Conservation (phyloP, 2,797 vertebrate species). For the Morelia viridis region DNA sequence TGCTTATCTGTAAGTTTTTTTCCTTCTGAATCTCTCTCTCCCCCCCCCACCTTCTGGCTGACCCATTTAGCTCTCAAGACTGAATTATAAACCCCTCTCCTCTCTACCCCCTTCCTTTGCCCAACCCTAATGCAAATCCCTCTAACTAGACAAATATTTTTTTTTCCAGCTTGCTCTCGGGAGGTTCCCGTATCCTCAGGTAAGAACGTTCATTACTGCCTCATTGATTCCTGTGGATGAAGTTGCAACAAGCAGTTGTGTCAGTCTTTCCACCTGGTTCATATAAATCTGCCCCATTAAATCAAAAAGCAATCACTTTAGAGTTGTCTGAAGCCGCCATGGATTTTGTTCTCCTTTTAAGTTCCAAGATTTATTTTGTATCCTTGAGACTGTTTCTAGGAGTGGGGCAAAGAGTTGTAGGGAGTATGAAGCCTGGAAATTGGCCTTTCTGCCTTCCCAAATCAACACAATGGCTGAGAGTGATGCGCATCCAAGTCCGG, state of each 20-base stretch:
- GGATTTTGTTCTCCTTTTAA: conserved; percentile 51
- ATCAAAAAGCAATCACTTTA: conserved; percentile 76
- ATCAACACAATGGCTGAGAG: background rate
- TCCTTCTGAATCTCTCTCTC: background rate
- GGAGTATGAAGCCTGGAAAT: conserved; percentile 25
- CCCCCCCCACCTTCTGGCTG: background rate
- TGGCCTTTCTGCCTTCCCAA: background rate
- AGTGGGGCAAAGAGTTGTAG: background rate
- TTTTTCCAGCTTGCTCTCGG: conserved; percentile 92
- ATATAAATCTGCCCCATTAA: conserved; percentile 79
- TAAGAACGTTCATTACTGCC: conserved; percentile 83
- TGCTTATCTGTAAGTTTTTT: conserved; percentile 47
- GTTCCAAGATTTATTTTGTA: conserved; percentile 42
- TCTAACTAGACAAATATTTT: conserved; percentile 82
- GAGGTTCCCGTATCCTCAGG: conserved; percentile 99
- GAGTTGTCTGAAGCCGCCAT: conserved; percentile 71
- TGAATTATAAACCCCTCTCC: conserved; percentile 55
- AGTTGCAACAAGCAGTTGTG: conserved; percentile 75
- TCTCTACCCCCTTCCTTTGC: background rate
- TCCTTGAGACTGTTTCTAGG: conserved; percentile 28
- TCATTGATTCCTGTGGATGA: conserved; percentile 82
- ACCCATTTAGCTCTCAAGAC: conserved; percentile 42
- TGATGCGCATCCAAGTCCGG: background rate
- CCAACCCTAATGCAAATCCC: conserved; percentile 77
- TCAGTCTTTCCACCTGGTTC: conserved; percentile 74